These are phyloP conservation scores for Zoanthus gigantus DNA, from an alignment of 92 coral and sea anemone species.

Conservation along the genomic window DNA sequence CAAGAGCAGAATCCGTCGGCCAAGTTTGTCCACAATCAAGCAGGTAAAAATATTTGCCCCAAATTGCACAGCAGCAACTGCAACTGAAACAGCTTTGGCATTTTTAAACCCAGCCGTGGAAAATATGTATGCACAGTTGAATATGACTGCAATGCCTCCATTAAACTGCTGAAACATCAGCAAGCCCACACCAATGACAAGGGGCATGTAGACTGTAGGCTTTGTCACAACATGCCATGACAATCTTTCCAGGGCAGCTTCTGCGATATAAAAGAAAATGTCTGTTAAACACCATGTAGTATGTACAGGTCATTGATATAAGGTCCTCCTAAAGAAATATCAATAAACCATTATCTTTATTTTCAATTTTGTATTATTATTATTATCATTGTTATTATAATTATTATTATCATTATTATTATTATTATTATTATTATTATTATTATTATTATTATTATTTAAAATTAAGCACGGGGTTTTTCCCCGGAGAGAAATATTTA, in stretches of 20 bases:
- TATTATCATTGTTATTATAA: too few species aligned
- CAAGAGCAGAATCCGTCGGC: slow-evolving; percentile 74
- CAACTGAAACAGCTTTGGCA: slow-evolving; percentile 66
- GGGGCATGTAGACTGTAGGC: slow-evolving; percentile 70
- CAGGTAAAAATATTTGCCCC: slow-evolving; percentile 59
- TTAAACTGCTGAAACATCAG: slow-evolving; percentile 79
- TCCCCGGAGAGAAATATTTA: too few species aligned
- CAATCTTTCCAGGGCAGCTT: slow-evolving; percentile 38
- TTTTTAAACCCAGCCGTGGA: slow-evolving; percentile 76
- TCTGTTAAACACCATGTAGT: too few species aligned
- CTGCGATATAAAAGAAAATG: slow-evolving; percentile 26
- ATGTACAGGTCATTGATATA: too few species aligned
- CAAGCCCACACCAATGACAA: slow-evolving; percentile 68
- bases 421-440: too few species aligned
- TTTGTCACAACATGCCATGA: slow-evolving; percentile 63
- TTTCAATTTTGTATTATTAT: too few species aligned
- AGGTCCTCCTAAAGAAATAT: too few species aligned
- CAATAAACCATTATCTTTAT: too few species aligned
- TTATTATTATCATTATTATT: too few species aligned
- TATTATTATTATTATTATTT: too few species aligned
- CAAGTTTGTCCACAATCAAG: slow-evolving; percentile 70
- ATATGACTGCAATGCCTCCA: slow-evolving; percentile 76
- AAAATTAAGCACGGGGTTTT: too few species aligned
- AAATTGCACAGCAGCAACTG: slow-evolving; percentile 69
- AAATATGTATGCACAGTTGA: slow-evolving; percentile 76